These are phyloP conservation scores for Chelon auratus DNA, from an alignment of 2,797 vertebrate species.

Conservation along the genomic window DNA sequence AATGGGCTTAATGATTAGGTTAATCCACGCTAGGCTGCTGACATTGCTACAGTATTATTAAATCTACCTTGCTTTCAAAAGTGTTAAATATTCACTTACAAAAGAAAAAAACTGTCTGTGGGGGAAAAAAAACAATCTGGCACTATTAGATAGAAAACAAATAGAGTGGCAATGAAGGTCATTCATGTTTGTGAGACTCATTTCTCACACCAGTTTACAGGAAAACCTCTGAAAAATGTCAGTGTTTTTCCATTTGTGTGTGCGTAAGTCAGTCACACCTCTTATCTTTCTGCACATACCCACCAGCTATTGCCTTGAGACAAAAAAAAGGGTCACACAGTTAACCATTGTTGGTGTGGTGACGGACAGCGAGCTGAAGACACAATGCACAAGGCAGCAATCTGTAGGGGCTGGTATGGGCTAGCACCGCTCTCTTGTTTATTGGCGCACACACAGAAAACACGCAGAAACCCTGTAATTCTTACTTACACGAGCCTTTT, in stretches of 20 bases:
- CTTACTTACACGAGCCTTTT: constrained; percentile 46
- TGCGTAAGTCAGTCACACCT: constrained; percentile 42
- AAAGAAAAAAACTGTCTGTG: not conserved
- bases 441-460: constrained; percentile 18
- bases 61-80: constrained; percentile 21
- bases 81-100: constrained; percentile 11
- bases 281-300: constrained; percentile 72
- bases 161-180: constrained; percentile 25
- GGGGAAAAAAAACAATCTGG: not conserved
- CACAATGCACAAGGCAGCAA: constrained; percentile 79
- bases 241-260: constrained; percentile 46
- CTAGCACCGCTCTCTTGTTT: constrained; percentile 63
- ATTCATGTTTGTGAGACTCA: constrained; percentile 27
- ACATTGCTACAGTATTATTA: constrained; percentile 8
- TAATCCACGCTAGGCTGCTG: constrained; percentile 17
- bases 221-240: constrained; percentile 38
- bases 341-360: constrained; percentile 79
- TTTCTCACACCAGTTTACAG: constrained; percentile 31
- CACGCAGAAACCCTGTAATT: constrained; percentile 47
- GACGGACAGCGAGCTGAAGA: constrained; percentile 73
- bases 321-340: constrained; percentile 78
- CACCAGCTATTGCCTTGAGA: constrained; percentile 71
- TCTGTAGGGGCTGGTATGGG: constrained; percentile 74
- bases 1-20: constrained; percentile 27
- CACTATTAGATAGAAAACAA: not conserved